A percentile compares a stretch with the other conserved stretches of the same genome.
phyloP scores from a whole-genome alignment of 1,140 invertebrate genomes.

The Drosophila insularis region DNA sequence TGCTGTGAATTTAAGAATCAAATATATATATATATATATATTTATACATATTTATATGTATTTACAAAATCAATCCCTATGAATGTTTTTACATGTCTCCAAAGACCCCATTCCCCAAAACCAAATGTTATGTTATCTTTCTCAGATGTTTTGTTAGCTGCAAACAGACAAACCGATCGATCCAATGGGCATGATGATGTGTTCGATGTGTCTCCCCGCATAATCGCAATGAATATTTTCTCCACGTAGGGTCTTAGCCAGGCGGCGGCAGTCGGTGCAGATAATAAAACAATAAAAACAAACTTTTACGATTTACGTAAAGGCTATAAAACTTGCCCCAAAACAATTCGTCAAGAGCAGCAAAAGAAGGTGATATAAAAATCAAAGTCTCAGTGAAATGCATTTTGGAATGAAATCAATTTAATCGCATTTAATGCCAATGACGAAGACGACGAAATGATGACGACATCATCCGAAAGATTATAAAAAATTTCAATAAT shows the following conservation, averaged over 20 bases:
- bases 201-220: slow-evolving; percentile 24
- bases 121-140: slow-evolving; percentile 35
- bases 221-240: slow-evolving; percentile 44
- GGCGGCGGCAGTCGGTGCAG: slow-evolving; percentile 54
- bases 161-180: slow-evolving; percentile 51
- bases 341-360: slow-evolving; percentile 61
- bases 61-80: slow-evolving; percentile 40
- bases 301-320: slow-evolving; percentile 64
- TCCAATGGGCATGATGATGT: slow-evolving; percentile 49
- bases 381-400: slow-evolving; percentile 42
- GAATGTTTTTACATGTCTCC: slow-evolving; percentile 13
- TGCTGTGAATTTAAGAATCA: background rate
- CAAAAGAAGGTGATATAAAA: slow-evolving; percentile 63
- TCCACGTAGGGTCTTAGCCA: background rate
- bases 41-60: slow-evolving; percentile 3
- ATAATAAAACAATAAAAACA: slow-evolving; percentile 75
- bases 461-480: slow-evolving; percentile 22
- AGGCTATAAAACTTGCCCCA: slow-evolving; percentile 69
- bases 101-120: background rate
- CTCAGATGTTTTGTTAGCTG: slow-evolving; percentile 71
- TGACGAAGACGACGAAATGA: slow-evolving; percentile 24
- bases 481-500: slow-evolving; percentile 78
- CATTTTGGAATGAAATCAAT: slow-evolving; percentile 73
- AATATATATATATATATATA: background rate
- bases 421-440: slow-evolving; percentile 78